Evolutionary conservation across 1,140 invertebrate species (phyloP).

Genomic region (Eumeta japonica): DNA sequence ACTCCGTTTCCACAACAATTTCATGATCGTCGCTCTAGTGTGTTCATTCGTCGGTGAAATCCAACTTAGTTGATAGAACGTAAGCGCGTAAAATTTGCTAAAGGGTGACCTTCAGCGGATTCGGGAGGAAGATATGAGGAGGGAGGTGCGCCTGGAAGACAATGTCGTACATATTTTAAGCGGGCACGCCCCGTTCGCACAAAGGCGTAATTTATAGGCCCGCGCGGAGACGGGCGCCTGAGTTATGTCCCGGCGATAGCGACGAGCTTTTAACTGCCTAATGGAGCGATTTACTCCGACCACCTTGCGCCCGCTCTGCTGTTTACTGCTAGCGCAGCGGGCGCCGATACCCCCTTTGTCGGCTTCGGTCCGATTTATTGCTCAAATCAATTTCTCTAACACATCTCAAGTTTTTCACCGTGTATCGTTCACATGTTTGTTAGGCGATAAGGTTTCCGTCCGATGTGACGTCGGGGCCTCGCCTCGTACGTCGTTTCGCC

Average conservation of each 20-base stretch:
- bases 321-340: slow-evolving; percentile 15
- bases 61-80: slow-evolving; percentile 18
- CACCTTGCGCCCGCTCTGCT: slow-evolving; percentile 33
- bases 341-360: no score
- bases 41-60: slow-evolving; percentile 5
- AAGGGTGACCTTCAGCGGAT: slow-evolving; percentile 31
- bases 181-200: slow-evolving; percentile 46
- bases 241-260: slow-evolving; percentile 52
- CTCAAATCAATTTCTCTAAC: no score
- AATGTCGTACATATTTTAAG: slow-evolving; percentile 55
- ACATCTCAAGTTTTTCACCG: no score
- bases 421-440: no score
- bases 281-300: slow-evolving; percentile 52
- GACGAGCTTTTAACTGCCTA: slow-evolving; percentile 56
- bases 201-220: slow-evolving; percentile 54
- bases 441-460: no score
- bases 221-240: slow-evolving; percentile 49
- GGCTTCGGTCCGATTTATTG: no score
- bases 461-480: no score
- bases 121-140: slow-evolving; percentile 39
- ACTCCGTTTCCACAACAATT: not conserved
- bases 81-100: slow-evolving; percentile 33
- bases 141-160: slow-evolving; percentile 37
- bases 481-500: no score
- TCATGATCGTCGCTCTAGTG: not conserved